These are phyloP conservation scores for Ctenomys sociabilis DNA, from an alignment of 2,113 vertebrate species.

Conservation along the genomic window DNA sequence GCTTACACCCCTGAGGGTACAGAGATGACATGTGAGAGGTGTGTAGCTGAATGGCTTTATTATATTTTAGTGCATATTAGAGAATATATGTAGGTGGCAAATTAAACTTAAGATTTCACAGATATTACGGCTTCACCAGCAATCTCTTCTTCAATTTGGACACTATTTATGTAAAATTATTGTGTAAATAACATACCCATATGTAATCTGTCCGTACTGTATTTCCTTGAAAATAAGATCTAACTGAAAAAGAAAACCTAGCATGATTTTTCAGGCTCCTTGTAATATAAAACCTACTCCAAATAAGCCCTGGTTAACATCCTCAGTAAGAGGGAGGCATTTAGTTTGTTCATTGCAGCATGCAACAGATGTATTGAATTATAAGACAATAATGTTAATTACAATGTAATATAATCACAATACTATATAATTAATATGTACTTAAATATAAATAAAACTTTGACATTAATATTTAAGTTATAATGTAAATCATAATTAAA, in stretches of 20 bases:
- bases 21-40: not conserved
- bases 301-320: not conserved
- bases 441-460: not conserved
- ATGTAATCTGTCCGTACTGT: not conserved
- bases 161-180: constrained; percentile 45
- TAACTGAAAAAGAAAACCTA: not conserved
- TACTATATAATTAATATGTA: not conserved
- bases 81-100: not conserved
- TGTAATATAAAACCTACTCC: not conserved
- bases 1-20: fast-evolving
- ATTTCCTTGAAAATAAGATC: not conserved
- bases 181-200: not conserved
- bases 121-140: not conserved
- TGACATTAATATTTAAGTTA: not conserved
- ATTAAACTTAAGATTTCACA: not conserved
- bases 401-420: not conserved
- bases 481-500: not conserved
- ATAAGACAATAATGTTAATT: not conserved
- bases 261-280: not conserved
- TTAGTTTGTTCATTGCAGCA: not conserved
- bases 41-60: not conserved
- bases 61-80: not conserved
- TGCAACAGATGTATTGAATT: not conserved
- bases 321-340: not conserved
- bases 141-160: not conserved